Evolutionary conservation across 1,140 invertebrate species (phyloP).

Genomic region (Ips typographus): DNA sequence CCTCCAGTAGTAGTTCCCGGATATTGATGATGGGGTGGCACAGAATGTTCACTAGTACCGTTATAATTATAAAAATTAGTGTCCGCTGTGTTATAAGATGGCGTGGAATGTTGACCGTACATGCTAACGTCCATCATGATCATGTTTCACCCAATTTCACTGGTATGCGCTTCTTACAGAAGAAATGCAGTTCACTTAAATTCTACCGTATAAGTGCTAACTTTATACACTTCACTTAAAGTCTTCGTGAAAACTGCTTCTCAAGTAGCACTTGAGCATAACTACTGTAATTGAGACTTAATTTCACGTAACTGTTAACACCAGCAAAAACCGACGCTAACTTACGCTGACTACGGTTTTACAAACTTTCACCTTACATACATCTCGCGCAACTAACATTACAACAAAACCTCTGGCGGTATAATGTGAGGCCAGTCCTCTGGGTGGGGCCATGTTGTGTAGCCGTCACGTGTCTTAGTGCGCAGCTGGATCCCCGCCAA

Average conservation of each 20-base stretch:
- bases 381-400: conserved; percentile 27
- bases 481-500: conserved; percentile 43
- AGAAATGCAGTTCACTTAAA: conserved; percentile 1
- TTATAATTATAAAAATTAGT: conserved; percentile 56
- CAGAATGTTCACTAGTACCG: conserved; percentile 20
- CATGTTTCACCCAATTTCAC: conserved; percentile 52
- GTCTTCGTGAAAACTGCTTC: too few relatives aligned
- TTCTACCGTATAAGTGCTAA: neutral
- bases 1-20: conserved; percentile 8
- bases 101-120: conserved; percentile 58
- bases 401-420: conserved; percentile 10
- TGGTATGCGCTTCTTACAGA: conserved; percentile 5
- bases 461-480: conserved; percentile 37
- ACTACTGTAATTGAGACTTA: too few relatives aligned
- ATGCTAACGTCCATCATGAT: conserved; percentile 72
- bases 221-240: neutral
- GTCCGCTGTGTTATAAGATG: conserved; percentile 48
- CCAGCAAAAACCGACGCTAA: too few relatives aligned
- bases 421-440: conserved; percentile 18
- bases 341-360: too few relatives aligned
- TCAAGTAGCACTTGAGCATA: too few relatives aligned
- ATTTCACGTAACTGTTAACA: too few relatives aligned
- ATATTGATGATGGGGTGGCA: conserved; percentile 27
- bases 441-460: conserved; percentile 32
- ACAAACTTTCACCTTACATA: conserved; percentile 15